phyloP scores from a whole-genome alignment of 2,888 invertebrate genomes.

The Drosophila parthenogenetica region DNA sequence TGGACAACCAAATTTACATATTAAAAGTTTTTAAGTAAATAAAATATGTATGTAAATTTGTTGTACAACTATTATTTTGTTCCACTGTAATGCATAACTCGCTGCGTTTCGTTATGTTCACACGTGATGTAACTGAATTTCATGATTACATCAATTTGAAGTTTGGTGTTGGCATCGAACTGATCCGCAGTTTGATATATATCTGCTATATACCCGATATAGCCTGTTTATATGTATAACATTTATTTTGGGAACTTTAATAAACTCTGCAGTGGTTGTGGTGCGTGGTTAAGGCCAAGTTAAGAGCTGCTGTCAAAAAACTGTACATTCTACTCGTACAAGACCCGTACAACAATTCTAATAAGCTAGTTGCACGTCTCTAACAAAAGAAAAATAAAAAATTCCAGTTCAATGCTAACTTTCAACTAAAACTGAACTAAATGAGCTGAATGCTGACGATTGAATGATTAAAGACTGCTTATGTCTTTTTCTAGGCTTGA shows the following conservation, averaged over 20 bases:
- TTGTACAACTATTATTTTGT: background rate
- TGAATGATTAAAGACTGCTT: slow-evolving; percentile 75
- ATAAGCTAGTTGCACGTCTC: slow-evolving; percentile 70
- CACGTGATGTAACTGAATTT: background rate
- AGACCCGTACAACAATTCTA: slow-evolving; percentile 26
- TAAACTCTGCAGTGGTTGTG: slow-evolving; percentile 66
- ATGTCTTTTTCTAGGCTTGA: slow-evolving; percentile 74
- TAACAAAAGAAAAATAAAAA: slow-evolving; percentile 51
- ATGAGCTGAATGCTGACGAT: slow-evolving; percentile 32
- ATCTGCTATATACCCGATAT: background rate
- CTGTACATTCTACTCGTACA: slow-evolving; percentile 50
- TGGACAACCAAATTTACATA: background rate
- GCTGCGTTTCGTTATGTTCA: background rate
- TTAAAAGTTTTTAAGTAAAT: background rate
- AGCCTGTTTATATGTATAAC: background rate
- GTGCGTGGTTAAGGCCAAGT: slow-evolving; percentile 61
- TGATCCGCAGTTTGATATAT: background rate
- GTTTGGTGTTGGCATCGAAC: slow-evolving; percentile 15
- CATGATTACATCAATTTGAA: background rate
- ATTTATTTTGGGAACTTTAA: slow-evolving; percentile 25
- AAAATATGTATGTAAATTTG: background rate
- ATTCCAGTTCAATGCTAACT: slow-evolving; percentile 48
- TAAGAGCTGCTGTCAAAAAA: slow-evolving; percentile 24
- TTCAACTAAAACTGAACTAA: slow-evolving; percentile 34
- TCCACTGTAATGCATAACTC: slow-evolving; percentile 2